Conservation (phyloP, 2,888 invertebrate genomes). For the Dastarcus helophoroides region DNA sequence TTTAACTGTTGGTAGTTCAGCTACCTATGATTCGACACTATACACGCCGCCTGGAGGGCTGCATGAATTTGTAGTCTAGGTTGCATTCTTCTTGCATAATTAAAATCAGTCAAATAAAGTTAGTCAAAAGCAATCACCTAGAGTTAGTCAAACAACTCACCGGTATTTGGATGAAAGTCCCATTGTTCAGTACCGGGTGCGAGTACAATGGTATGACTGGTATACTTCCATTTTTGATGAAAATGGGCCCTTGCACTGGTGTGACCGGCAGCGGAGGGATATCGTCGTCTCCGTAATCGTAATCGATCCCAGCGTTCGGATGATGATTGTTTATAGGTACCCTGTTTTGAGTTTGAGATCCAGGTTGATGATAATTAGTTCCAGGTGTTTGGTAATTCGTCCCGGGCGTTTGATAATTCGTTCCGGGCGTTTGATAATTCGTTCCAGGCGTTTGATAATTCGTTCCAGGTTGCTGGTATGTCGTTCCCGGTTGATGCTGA, state of each 20-base stretch:
- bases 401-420: not conserved
- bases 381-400: constrained; percentile 3
- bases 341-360: constrained; percentile 2
- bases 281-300: constrained; percentile 56
- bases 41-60: too few species aligned
- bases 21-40: too few species aligned
- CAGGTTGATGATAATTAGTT: constrained; percentile 3
- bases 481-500: constrained; percentile 4
- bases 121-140: too few species aligned
- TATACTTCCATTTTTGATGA: constrained; percentile 70
- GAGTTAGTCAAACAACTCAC: too few species aligned
- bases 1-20: too few species aligned
- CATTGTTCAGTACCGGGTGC: constrained; percentile 75
- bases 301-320: constrained; percentile 41
- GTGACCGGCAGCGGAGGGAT: constrained; percentile 53
- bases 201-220: constrained; percentile 81
- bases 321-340: constrained; percentile 1
- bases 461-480: constrained; percentile 1
- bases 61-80: too few species aligned
- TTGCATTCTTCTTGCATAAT: too few species aligned
- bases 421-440: constrained; percentile 3
- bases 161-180: constrained; percentile 80
- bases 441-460: constrained; percentile 3
- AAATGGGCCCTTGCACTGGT: constrained; percentile 81
- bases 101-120: too few species aligned